Conservation (phyloP, 2,113 vertebrate species). For the Macroglossus sobrinus region DNA sequence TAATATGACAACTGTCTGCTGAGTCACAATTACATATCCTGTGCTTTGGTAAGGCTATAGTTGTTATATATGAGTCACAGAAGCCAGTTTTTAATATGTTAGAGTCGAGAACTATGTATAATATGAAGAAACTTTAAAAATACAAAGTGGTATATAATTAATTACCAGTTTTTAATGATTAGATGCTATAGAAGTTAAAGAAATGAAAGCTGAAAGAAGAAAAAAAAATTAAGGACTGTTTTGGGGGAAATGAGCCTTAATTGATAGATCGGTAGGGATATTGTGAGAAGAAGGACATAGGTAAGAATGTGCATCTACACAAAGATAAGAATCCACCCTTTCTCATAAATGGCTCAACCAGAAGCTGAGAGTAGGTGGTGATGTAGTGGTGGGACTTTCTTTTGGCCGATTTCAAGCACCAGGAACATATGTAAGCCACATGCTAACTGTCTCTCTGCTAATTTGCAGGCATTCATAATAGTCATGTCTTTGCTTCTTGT, state of each 20-base stretch:
- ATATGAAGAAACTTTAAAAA: conserved; percentile 21
- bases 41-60: neutral
- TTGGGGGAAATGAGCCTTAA: neutral
- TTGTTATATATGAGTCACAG: neutral
- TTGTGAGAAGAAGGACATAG: neutral
- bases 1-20: neutral
- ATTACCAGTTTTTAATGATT: conserved; percentile 16
- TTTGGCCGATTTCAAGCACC: neutral
- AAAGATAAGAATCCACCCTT: neutral
- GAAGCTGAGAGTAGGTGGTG: neutral
- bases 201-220: neutral
- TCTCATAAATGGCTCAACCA: neutral
- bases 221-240: neutral
- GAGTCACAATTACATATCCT: neutral
- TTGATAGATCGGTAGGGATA: neutral
- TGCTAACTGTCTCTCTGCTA: neutral
- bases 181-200: neutral
- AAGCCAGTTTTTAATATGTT: conserved; percentile 2
- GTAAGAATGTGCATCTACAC: neutral
- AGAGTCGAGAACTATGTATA: neutral
- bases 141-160: neutral
- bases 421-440: neutral
- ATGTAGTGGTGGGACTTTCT: neutral
- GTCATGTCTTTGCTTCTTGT: neutral
- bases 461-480: neutral